Evolutionary conservation across 2,797 vertebrate genomes (phyloP), one percentile per base, ranked within the genome.

Genomic region (Enteromius thamalakanensis): DNA sequence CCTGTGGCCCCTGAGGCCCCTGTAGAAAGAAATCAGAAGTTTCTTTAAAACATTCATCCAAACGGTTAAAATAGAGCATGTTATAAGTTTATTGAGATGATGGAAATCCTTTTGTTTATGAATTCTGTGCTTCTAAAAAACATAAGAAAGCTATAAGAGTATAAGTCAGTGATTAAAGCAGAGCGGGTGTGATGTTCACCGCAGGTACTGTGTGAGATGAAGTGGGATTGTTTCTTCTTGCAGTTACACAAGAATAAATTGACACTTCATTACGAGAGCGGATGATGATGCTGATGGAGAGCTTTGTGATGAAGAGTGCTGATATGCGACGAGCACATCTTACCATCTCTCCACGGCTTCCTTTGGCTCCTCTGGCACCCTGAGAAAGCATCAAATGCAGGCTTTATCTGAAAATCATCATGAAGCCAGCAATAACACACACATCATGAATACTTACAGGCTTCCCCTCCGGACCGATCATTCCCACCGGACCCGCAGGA

Each of bases 321-420:
- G 78, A 53, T 42, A 7, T 10, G 23, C 2, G 2, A 47, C 23
- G 3, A 70, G 8, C 23, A 32, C 49, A 83, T 87, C 95, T 97
- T 94, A 99, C 98, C 94, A 97, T 96, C 96, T 98, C 96, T 62
- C 98, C 98, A 74, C 88, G 87, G 84, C 89, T 92, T 92, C 98
- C 98, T 89, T 95, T 99, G 85, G 95, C 94, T 85, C 98, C 98
- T 90, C 94, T 95, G 0, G 85, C 92, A 76, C 98, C 98, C 98
- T 99, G 87, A 79, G 78, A 84, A 77, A 71, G 71, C 65, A 85
- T 34, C 83, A 51, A 89, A 64, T 7, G 47, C 49, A 80, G 51
- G 11, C n/a, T 67, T 78, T 15, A 77, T 68, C 9, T 40, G 10
- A 71, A 7, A n/a, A 8, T 40, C 19, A 19, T 1, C 4, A 2